Percentiles rank a stretch among this genome's conserved stretches.
phyloP scores from a whole-genome alignment of 2,797 vertebrate species.

The Adrianichthys oophorus region DNA sequence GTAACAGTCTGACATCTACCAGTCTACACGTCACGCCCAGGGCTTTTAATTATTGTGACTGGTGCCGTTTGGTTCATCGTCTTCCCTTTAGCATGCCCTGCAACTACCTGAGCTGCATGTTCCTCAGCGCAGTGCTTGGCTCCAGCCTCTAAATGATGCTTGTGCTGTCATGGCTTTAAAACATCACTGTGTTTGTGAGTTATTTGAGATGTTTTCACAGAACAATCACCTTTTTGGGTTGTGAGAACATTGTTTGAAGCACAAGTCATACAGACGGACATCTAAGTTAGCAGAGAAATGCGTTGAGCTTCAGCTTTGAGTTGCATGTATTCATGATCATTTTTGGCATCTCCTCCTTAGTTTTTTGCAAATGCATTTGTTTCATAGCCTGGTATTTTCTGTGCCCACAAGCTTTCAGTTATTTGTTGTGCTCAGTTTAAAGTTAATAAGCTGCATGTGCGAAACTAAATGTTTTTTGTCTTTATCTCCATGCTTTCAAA shows the following conservation, averaged over 20 bases:
- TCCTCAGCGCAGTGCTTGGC: slow-evolving; percentile 51
- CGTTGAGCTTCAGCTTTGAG: slow-evolving; percentile 5
- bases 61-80: slow-evolving; percentile 53
- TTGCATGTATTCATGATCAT: slow-evolving; percentile 30
- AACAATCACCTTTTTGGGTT: background rate
- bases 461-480: background rate
- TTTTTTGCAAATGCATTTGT: slow-evolving; percentile 7
- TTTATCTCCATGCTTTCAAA: background rate
- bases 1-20: slow-evolving; percentile 30
- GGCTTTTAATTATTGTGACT: slow-evolving; percentile 36
- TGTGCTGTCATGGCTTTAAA: slow-evolving; percentile 37
- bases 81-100: slow-evolving; percentile 47
- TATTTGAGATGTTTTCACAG: slow-evolving; percentile 15
- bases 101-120: slow-evolving; percentile 67
- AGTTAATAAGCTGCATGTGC: background rate
- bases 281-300: slow-evolving; percentile 6
- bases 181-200: slow-evolving; percentile 11
- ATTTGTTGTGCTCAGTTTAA: slow-evolving; percentile 4
- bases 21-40: slow-evolving; percentile 61
- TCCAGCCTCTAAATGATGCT: slow-evolving; percentile 35
- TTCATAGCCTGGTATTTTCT: slow-evolving; percentile 11
- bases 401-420: slow-evolving; percentile 8
- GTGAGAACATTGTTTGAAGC: slow-evolving; percentile 12
- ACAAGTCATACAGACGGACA: slow-evolving; percentile 7
- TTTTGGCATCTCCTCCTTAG: slow-evolving; percentile 22